Evolutionary conservation across 2,113 vertebrate genomes (phyloP).

Genomic region (Ptyas mucosa): DNA sequence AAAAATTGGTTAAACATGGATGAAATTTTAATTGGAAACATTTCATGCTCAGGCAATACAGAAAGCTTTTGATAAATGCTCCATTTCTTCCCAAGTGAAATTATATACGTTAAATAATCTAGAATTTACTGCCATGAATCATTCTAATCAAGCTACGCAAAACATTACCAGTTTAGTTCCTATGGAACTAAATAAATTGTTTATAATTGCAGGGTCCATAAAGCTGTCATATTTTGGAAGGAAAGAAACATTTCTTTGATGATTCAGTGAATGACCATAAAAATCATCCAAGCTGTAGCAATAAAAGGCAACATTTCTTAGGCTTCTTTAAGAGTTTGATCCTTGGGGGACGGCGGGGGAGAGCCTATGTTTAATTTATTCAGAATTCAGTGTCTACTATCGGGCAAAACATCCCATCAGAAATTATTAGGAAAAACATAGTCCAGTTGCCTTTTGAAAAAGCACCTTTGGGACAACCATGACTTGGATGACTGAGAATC

Average conservation of each 20-base stretch:
- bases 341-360: neutral
- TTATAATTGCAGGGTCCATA: neutral
- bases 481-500: neutral
- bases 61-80: slow-evolving; percentile 72
- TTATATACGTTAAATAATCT: slow-evolving; percentile 47
- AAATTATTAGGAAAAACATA: neutral
- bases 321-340: neutral
- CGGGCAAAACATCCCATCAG: neutral
- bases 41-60: slow-evolving; percentile 70
- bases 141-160: slow-evolving; percentile 24
- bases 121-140: slow-evolving; percentile 44
- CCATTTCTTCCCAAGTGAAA: slow-evolving; percentile 13
- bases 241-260: slow-evolving; percentile 21
- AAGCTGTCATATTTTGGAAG: neutral
- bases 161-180: slow-evolving; percentile 10
- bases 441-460: neutral
- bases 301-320: neutral
- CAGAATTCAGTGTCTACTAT: neutral
- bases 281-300: neutral
- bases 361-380: neutral
- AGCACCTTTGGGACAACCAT: neutral
- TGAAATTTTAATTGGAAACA: slow-evolving; percentile 81
- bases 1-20: slow-evolving; percentile 80
- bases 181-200: slow-evolving; percentile 18
- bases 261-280: slow-evolving; percentile 4